Base-by-base conservation (phyloP, 2,888 invertebrate species). In the Chirona hameri region DNA sequence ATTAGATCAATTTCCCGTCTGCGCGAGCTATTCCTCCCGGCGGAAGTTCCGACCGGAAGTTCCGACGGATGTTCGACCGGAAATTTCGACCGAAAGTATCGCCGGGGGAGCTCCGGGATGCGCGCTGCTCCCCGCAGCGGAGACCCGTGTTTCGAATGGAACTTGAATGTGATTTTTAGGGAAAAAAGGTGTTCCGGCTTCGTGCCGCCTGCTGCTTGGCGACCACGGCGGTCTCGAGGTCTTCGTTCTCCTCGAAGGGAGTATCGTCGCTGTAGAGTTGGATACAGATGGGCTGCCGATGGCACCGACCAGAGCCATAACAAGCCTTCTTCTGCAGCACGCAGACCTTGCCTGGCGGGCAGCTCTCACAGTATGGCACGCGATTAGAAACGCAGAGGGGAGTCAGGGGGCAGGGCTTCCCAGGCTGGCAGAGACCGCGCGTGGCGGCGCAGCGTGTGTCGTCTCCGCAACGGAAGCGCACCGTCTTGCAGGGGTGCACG, bases 381-480 rank as follows among this genome's bases (percentile, higher is more conserved):
- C 76, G 15, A 4, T 39, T 76, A 21, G 76, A 76, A 21, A 76
- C 76, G 39, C 76, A 76, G 18, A 76, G 39, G 21, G 76, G 76
- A 18, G 39, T 18, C 18, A 76, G 76, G 18, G 76, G 76, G 27
- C 76, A 76, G 18, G 76, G 76, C 24, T 39, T 76, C 2, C 76
- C 76, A 9, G 76, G 76, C 39, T 76, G 76, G 76, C 76, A 76
- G 18, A 76, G 76, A 27, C 76, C 76, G 15, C 76, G 15, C 5
- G 76, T 76, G 39, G 76, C 76, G 18, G 76, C 76, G 39, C 76
- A 76, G 39, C 76, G 76, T 18, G 76, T 79, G 39, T 79, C 79
- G 46, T 79, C 48, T 15, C 48, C 79, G 27, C 79, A 79, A 2
- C 48, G 46, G 48, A 79, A 79, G n/a, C 79, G 46, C 12, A 79